Percentiles rank a stretch among this genome's conserved stretches.
Evolutionary conservation across 2,888 invertebrate genomes (phyloP).

Genomic region (Hirtodrosophila trivittata): DNA sequence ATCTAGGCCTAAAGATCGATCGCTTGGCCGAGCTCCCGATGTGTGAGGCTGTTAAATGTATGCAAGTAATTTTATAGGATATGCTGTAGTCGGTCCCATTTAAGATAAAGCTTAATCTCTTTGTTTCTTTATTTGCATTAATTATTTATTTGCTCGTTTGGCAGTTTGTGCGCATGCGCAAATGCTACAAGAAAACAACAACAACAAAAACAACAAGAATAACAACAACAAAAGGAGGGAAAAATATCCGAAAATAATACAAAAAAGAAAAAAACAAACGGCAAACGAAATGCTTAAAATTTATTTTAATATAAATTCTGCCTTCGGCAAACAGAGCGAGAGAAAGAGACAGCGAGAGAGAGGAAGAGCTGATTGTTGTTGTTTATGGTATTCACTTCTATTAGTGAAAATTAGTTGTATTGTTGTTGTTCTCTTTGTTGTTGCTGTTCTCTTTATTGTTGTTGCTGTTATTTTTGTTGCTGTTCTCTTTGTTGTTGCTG

Average conservation of each 20-base stretch:
- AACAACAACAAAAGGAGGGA: conserved; percentile 6
- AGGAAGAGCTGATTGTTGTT: conserved; percentile 1
- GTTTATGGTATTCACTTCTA: too few species aligned
- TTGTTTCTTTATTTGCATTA: conserved; percentile 72
- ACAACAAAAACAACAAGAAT: conserved; percentile 23
- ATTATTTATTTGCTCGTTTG: conserved; percentile 79
- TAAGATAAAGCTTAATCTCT: too few species aligned
- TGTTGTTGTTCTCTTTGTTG: too few species aligned
- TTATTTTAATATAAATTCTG: conserved; percentile 63
- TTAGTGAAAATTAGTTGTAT: too few species aligned
- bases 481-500: conserved; percentile 23
- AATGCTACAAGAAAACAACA: conserved; percentile 64
- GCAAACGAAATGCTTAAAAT: conserved; percentile 67
- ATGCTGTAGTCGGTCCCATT: conserved; percentile 16
- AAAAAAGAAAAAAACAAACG: conserved; percentile 28
- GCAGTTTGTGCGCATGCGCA: conserved; percentile 78
- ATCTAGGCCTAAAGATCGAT: too few species aligned
- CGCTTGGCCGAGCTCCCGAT: too few species aligned
- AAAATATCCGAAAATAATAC: conserved; percentile 14
- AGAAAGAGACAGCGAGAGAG: conserved; percentile 18
- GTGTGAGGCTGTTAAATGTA: too few species aligned
- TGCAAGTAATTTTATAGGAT: conserved; percentile 32
- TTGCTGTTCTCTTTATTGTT: conserved; percentile 60
- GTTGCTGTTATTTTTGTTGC: conserved; percentile 31
- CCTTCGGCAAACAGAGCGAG: conserved; percentile 35